These are phyloP conservation scores for Distichodus sexfasciatus DNA, from an alignment of 2,797 vertebrate genomes.

Conservation along the genomic window DNA sequence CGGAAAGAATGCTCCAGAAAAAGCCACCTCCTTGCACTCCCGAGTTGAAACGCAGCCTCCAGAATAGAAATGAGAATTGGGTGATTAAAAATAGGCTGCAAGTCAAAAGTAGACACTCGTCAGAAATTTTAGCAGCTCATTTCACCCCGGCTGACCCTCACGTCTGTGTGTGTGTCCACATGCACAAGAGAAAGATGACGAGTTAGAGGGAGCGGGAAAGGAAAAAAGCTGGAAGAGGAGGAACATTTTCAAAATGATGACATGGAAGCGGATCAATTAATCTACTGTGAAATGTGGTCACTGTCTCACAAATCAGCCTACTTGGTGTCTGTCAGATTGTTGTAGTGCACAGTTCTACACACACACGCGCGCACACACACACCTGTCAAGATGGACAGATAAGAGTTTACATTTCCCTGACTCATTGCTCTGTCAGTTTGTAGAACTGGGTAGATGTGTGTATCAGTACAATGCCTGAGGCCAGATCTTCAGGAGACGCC, in stretches of 20 bases:
- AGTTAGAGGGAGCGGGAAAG: slow-evolving; percentile 2
- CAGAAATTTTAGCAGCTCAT: slow-evolving; percentile 39
- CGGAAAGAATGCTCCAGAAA: slow-evolving; percentile 67
- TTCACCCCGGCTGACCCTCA: slow-evolving; percentile 20
- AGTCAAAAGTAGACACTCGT: slow-evolving; percentile 49
- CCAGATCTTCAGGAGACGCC: neutral
- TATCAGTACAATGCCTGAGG: slow-evolving; percentile 19
- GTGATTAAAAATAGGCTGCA: slow-evolving; percentile 71
- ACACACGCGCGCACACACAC: neutral
- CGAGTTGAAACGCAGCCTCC: slow-evolving; percentile 64
- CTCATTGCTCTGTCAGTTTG: neutral
- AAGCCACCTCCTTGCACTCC: slow-evolving; percentile 62
- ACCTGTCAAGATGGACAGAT: neutral
- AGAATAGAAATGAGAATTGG: slow-evolving; percentile 73
- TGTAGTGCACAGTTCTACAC: too few species aligned
- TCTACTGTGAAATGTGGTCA: neutral
- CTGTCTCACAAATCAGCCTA: neutral
- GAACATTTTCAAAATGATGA: slow-evolving; percentile 24
- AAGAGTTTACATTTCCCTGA: slow-evolving; percentile 14
- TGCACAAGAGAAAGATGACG: slow-evolving; percentile 12
- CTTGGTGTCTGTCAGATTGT: too few species aligned
- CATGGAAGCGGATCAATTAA: slow-evolving; percentile 10
- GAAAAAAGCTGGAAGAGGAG: slow-evolving; percentile 8
- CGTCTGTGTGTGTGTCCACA: slow-evolving; percentile 21
- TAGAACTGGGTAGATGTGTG: slow-evolving; percentile 16